phyloP scores from a whole-genome alignment of 2,797 vertebrate genomes.

The Amniataba percoides region DNA sequence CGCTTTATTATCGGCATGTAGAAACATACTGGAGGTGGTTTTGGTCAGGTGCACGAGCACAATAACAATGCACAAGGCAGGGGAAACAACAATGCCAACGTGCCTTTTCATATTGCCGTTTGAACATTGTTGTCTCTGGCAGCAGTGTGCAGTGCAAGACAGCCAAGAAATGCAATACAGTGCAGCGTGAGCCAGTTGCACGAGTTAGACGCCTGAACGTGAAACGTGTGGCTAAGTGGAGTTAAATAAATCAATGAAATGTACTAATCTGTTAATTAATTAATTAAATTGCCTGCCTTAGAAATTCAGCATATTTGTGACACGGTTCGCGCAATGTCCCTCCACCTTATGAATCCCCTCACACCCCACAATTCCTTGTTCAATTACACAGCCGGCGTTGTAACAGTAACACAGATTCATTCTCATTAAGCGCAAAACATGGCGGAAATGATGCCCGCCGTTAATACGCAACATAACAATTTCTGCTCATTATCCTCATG shows the following conservation, averaged over 20 bases:
- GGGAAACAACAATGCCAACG: slow-evolving; percentile 24
- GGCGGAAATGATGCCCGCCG: slow-evolving; percentile 18
- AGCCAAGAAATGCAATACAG: slow-evolving; percentile 25
- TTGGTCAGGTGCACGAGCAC: slow-evolving; percentile 52
- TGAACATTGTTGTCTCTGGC: slow-evolving; percentile 42
- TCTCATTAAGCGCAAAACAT: slow-evolving; percentile 59
- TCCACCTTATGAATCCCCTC: slow-evolving; percentile 34
- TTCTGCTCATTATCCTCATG: slow-evolving; percentile 45
- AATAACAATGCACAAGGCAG: slow-evolving; percentile 38
- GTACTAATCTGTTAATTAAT: slow-evolving; percentile 38
- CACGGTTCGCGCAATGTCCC: slow-evolving; percentile 25
- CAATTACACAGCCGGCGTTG: slow-evolving; percentile 31
- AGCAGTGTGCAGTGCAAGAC: neutral
- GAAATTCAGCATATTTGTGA: slow-evolving; percentile 12
- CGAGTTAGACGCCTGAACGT: neutral
- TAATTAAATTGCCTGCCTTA: slow-evolving; percentile 12
- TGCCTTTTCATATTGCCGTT: slow-evolving; percentile 36
- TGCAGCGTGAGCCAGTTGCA: neutral
- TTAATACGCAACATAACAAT: slow-evolving; percentile 35
- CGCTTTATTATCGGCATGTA: slow-evolving; percentile 56
- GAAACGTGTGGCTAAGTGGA: slow-evolving; percentile 13
- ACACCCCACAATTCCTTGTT: slow-evolving; percentile 36
- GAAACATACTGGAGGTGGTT: slow-evolving; percentile 41
- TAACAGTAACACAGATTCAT: slow-evolving; percentile 49
- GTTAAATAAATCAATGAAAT: slow-evolving; percentile 35